Conservation (phyloP, 2,113 vertebrate genomes). For the Lasiurus cinereus region DNA sequence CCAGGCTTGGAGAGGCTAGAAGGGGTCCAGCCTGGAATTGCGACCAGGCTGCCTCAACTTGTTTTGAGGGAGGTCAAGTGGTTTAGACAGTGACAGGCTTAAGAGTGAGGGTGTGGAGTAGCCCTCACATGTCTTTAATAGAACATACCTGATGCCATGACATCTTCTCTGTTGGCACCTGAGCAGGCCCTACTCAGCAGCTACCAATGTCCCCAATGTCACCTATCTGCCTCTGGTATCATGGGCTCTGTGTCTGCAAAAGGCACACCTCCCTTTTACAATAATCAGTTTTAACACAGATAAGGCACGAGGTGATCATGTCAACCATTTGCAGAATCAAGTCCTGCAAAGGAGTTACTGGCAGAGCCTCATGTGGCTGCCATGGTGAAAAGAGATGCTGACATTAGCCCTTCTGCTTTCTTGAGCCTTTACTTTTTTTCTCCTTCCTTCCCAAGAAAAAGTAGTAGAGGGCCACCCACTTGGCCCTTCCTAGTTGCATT, state of each 20-base stretch:
- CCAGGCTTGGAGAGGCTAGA: too few relatives aligned
- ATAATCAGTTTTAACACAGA: too few relatives aligned
- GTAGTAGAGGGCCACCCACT: neutral
- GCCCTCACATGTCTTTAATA: neutral
- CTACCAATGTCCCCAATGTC: neutral
- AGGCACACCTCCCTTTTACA: too few relatives aligned
- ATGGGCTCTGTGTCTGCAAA: neutral
- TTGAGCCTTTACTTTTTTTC: neutral
- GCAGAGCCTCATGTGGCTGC: fast-evolving
- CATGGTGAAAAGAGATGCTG: neutral
- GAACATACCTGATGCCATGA: too few relatives aligned
- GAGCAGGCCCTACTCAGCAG: neutral
- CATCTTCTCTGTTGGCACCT: fast-evolving
- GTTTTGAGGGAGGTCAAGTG: neutral
- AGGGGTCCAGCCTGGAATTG: neutral
- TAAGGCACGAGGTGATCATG: too few relatives aligned
- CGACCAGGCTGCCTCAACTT: too few relatives aligned
- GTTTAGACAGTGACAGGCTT: neutral
- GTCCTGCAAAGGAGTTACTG: neutral
- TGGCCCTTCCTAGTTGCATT: neutral
- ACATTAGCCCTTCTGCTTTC: too few relatives aligned
- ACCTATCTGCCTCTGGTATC: too few relatives aligned
- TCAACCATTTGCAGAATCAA: too few relatives aligned
- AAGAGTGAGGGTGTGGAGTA: too few relatives aligned
- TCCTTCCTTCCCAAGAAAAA: neutral